A percentile compares a stretch with the other conserved stretches of the same genome.
phyloP scores from a whole-genome alignment of 2,113 vertebrate genomes.

The Parus major region DNA sequence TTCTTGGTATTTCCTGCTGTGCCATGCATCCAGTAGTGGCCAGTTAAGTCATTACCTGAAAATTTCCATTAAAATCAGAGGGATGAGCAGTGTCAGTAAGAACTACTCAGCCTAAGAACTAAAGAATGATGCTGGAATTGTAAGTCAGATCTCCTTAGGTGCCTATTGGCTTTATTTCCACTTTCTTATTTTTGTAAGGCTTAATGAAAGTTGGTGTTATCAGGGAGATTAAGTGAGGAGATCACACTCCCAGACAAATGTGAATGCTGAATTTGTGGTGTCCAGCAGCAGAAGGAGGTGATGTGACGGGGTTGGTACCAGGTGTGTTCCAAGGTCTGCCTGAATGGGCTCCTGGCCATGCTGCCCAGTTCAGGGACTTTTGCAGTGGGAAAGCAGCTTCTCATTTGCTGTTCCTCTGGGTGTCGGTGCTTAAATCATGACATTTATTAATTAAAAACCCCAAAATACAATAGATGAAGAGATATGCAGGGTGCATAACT shows the following conservation, averaged over 20 bases:
- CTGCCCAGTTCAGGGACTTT: background rate
- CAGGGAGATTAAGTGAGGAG: background rate
- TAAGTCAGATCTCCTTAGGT: background rate
- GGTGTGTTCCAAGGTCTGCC: background rate
- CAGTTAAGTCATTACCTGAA: background rate
- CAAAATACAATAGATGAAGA: background rate
- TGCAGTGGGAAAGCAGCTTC: background rate
- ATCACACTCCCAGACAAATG: background rate
- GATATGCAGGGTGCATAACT: fast-evolving
- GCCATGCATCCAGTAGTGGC: fast-evolving
- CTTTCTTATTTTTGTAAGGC: background rate
- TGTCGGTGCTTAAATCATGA: background rate
- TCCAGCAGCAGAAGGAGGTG: background rate
- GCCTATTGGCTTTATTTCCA: background rate
- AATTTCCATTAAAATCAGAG: background rate
- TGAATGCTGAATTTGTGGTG: background rate
- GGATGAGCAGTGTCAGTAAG: background rate
- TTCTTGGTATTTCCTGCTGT: background rate
- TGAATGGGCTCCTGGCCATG: background rate
- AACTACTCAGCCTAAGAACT: background rate
- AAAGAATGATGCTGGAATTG: background rate
- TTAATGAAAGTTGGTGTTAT: background rate
- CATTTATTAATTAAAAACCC: background rate
- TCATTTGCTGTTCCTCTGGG: background rate
- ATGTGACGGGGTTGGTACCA: background rate